Evolutionary conservation across 2,888 invertebrate genomes (phyloP).

Genomic region (Mythimna impura): DNA sequence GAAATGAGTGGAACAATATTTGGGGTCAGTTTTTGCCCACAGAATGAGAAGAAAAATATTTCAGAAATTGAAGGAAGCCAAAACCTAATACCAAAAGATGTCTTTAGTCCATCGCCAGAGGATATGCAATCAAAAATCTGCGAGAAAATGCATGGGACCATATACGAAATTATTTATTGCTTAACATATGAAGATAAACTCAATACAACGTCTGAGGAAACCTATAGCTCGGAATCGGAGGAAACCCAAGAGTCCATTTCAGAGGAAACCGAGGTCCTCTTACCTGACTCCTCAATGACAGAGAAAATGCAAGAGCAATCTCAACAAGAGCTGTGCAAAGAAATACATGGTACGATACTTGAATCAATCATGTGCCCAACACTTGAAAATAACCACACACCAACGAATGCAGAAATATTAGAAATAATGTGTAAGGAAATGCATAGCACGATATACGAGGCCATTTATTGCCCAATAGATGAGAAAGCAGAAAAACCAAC

Average conservation of each 20-base stretch:
- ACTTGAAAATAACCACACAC: not conserved
- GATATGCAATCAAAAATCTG: not conserved
- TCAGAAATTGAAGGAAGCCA: not conserved
- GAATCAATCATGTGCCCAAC: conserved; percentile 19
- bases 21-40: not conserved
- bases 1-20: conserved; percentile 7
- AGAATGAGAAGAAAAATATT: not conserved
- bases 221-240: not conserved
- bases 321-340: conserved; percentile 9
- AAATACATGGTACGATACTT: conserved; percentile 2
- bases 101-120: not conserved
- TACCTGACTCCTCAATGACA: not conserved
- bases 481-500: not conserved
- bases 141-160: not conserved
- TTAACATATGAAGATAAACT: not conserved
- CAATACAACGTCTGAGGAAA: not conserved
- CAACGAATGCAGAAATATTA: not conserved
- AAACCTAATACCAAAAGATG: not conserved
- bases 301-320: not conserved
- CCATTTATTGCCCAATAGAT: conserved; percentile 11
- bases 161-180: conserved; percentile 9
- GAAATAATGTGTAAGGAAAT: conserved; percentile 15
- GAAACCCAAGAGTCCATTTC: not conserved
- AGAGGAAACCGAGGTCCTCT: not conserved
- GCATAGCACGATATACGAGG: conserved; percentile 20